Base-by-base conservation (phyloP, 2,888 invertebrate genomes). In the Heliothis peltigera region DNA sequence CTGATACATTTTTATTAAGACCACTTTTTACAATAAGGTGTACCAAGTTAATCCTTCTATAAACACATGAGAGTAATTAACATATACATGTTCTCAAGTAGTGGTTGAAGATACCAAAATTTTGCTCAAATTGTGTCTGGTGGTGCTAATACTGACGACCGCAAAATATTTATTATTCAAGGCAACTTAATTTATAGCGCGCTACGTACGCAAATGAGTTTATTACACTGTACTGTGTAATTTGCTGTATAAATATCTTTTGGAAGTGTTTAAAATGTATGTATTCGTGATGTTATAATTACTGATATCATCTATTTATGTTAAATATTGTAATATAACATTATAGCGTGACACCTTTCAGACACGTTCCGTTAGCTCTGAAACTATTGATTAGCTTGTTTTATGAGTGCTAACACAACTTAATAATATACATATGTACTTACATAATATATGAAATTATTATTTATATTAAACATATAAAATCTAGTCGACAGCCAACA, bases 141-240 rank as follows among this genome's bases (percentile, higher is more conserved):
- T 64, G 64, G 75, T 77, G 68, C 66, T 80, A 75, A 80, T 75
- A 75, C 64, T 62, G 64, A 47, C 55, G 46, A 71, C 77, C 78
- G 54, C 75, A 53, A 52, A 57, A 65, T 79, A 81, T 85, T 84
- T 85, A 85, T 85, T 82, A 85, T 85, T 82, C 84, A 81, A 55
- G 63, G 63, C 76, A 70, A 80, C 79, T 79, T 72, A 81, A 85
- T 86, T 85, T 85, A 84, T 81, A 73, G 63, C 59, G 19, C 56
- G 76, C 70, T 74, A 42, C 35, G 47, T 60, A 66, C 51, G 62
- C 61, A 77, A 72, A 73, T 61, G 54, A 61, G 66, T 78, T 67
- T 59, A 67, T 67, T 65, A 76, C 55, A 60, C 49, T 35, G 39
- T 67, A 52, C 17, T 52, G 53, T 35, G 69, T 75, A 75, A 81